phyloP scores from a whole-genome alignment of 2,888 invertebrate genomes.

The Phalera bucephala region DNA sequence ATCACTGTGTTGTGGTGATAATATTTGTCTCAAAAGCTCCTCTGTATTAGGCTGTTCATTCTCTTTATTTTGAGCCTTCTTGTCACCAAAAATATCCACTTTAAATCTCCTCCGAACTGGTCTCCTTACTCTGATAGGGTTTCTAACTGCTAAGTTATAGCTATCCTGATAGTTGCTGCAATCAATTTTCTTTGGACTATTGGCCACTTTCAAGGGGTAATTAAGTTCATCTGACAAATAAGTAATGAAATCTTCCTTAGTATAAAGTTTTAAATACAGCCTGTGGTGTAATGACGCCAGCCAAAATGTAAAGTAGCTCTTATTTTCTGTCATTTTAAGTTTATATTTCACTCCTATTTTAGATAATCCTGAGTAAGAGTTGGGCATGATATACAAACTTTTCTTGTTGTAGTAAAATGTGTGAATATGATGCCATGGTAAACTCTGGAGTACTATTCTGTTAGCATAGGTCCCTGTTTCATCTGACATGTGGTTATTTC shows the following conservation, averaged over 20 bases:
- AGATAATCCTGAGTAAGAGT: constrained; percentile 78
- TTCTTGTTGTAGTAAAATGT: constrained; percentile 90
- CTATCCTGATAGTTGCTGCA: constrained; percentile 79
- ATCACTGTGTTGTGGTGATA: constrained; percentile 59
- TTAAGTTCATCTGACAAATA: constrained; percentile 84
- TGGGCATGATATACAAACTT: constrained; percentile 85
- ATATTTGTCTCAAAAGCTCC: constrained; percentile 62
- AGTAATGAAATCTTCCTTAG: constrained; percentile 87
- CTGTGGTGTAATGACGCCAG: constrained; percentile 90
- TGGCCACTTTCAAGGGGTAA: constrained; percentile 69
- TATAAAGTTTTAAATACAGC: constrained; percentile 88
- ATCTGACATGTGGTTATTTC: constrained; percentile 62
- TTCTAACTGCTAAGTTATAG: constrained; percentile 76
- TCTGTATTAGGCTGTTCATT: constrained; percentile 85
- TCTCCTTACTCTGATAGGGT: constrained; percentile 60
- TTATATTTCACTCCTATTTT: constrained; percentile 87
- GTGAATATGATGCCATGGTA: constrained; percentile 88
- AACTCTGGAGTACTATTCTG: constrained; percentile 73
- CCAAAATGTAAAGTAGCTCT: constrained; percentile 90
- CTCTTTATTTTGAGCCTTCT: constrained; percentile 86
- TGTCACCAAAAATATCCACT: constrained; percentile 74
- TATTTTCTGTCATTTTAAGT: constrained; percentile 88
- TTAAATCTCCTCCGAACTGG: constrained; percentile 79
- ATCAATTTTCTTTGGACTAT: constrained; percentile 52
- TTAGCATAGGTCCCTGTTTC: constrained; percentile 55